A percentile compares a stretch with the other conserved stretches of the same genome.
Conservation (phyloP, 2,797 vertebrate species). For the Diglossa cyanea region DNA sequence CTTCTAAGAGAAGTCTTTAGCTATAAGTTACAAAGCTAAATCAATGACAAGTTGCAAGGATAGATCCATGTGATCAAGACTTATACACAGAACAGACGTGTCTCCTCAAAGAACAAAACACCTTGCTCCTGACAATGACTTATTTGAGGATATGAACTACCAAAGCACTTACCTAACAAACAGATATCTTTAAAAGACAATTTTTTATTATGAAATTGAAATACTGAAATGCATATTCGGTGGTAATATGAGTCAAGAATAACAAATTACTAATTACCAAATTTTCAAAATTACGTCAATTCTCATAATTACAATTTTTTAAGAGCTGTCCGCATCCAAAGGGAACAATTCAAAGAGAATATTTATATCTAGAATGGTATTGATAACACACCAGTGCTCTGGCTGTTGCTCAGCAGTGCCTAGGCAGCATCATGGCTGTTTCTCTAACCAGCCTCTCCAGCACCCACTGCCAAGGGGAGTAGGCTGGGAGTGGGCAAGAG, state of each 20-base stretch:
- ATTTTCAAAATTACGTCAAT: background rate
- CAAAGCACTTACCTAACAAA: background rate
- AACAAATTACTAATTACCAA: fast-evolving
- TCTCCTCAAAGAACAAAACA: background rate
- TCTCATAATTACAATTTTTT: background rate
- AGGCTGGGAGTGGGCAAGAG: background rate
- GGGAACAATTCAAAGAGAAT: background rate
- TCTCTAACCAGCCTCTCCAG: fast-evolving
- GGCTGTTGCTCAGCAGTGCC: background rate
- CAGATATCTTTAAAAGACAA: background rate
- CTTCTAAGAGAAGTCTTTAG: background rate
- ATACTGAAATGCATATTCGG: background rate
- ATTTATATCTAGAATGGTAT: background rate
- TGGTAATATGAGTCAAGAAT: background rate
- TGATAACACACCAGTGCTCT: background rate
- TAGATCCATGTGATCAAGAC: background rate
- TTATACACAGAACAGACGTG: fast-evolving
- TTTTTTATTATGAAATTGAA: background rate
- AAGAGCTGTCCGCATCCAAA: background rate
- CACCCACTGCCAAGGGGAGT: fast-evolving
- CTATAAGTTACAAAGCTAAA: background rate
- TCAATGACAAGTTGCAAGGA: background rate
- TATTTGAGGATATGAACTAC: background rate
- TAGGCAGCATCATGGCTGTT: fast-evolving
- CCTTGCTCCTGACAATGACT: background rate